Evolutionary conservation across 2,888 invertebrate species (phyloP), one percentile per base, ranked within the genome.

Genomic region (Drosophila subsilvestris): DNA sequence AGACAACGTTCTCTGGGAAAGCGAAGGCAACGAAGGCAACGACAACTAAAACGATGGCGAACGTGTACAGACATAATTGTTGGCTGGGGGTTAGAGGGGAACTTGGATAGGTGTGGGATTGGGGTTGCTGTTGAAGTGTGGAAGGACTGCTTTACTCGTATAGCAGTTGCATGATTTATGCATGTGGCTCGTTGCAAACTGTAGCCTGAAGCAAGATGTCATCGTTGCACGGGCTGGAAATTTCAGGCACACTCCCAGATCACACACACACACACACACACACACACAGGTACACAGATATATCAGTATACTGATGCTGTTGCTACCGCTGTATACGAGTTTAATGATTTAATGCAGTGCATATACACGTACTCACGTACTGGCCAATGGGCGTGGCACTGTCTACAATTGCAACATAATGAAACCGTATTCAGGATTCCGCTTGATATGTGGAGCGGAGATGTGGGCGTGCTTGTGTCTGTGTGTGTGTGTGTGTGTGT

Each of bases 301-400:
- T n/a, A n/a, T n/a, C n/a, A n/a, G n/a, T 2, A 14, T 9, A 14
- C 6, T 1, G 25, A 25, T 6, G 1, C 25, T 25, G 25, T 6
- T 25, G 25, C 25, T 37, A 20, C 6, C 17, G 50, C 29, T 14
- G 7, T 22, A 58, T 70, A 68, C 74, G 22, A 22, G 22, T 4
- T 76, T 81, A 84, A 86, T 86, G 81, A 78, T 72, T 86, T 81
- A 81, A 81, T 81, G 84, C 87, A 84, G 74, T 70, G 69, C 62
- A 76, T 32, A 12, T 32, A 32, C 8, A 32, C 8, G 27, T 27
- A 9, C 63, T n/a, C n/a, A 65, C 48, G 5, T n/a, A 29, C 71
- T 48, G 70, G 62, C 74, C 67, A 74, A 84, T 75, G 86, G 88
- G 86, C 75, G 83, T 88, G 86, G 86, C 82, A 61, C 53, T 61